phyloP scores from a whole-genome alignment of 2,888 invertebrate species.

The Drosophila algonquin region DNA sequence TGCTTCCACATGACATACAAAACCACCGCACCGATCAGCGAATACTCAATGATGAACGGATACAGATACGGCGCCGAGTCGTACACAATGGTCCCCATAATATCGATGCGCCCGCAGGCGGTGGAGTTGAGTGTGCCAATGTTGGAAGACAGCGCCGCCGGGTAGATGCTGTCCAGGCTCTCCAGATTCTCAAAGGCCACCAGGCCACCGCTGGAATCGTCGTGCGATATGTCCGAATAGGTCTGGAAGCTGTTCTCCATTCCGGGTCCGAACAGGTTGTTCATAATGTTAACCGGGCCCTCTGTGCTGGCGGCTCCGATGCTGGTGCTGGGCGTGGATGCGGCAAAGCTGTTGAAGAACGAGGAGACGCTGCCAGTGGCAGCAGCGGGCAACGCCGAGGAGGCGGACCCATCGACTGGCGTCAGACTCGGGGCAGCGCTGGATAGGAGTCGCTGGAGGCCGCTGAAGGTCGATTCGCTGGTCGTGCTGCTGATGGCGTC shows the following conservation, averaged over 20 bases:
- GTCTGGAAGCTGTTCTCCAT: conserved; percentile 84
- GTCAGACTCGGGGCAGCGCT: conserved; percentile 66
- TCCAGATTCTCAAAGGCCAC: conserved; percentile 84
- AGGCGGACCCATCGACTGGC: conserved; percentile 57
- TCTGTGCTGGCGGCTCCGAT: conserved; percentile 74
- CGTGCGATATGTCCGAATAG: conserved; percentile 82
- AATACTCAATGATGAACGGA: conserved; percentile 98
- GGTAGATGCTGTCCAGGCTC: conserved; percentile 86
- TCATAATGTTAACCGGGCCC: conserved; percentile 79
- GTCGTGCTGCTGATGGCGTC: conserved; percentile 72
- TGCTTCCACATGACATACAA: conserved; percentile 98
- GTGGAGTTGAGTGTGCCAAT: conserved; percentile 85
- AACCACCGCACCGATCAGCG: conserved; percentile 96
- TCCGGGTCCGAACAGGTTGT: conserved; percentile 81
- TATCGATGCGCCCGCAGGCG: conserved; percentile 92
- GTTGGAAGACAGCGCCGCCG: conserved; percentile 86
- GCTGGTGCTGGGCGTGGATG: conserved; percentile 70
- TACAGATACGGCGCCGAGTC: conserved; percentile 97
- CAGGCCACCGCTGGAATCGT: conserved; percentile 73
- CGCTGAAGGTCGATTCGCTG: conserved; percentile 76
- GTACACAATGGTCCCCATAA: conserved; percentile 96
- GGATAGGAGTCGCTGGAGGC: conserved; percentile 71
- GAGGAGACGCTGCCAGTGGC: conserved; percentile 62
- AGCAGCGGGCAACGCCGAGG: conserved; percentile 40
- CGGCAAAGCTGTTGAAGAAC: conserved; percentile 74